phyloP scores from a whole-genome alignment of 1,140 invertebrate genomes.

The Drosophila virilis region DNA sequence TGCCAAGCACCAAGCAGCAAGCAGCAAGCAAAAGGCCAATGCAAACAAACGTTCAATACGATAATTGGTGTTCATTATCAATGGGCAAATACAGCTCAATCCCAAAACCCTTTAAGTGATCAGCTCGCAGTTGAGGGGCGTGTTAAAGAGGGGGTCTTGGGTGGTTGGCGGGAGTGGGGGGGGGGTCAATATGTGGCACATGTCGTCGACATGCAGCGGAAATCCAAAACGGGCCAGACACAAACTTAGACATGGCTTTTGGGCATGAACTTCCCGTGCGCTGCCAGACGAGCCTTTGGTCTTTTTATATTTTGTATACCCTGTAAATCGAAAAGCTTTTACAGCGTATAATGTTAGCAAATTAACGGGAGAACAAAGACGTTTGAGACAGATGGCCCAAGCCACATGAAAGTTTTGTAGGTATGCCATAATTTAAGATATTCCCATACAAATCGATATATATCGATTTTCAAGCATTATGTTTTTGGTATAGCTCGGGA shows the following conservation, averaged over 20 bases:
- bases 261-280: slow-evolving; percentile 71
- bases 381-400: too few relatives aligned
- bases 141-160: background rate
- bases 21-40: slow-evolving; percentile 22
- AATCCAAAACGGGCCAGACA: slow-evolving; percentile 56
- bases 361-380: background rate
- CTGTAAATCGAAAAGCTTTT: slow-evolving; percentile 6
- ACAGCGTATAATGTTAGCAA: too few relatives aligned
- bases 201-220: slow-evolving; percentile 55
- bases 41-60: slow-evolving; percentile 66
- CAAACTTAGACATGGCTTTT: slow-evolving; percentile 26
- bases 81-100: slow-evolving; percentile 79
- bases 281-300: slow-evolving; percentile 16
- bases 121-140: slow-evolving; percentile 5
- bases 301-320: slow-evolving; percentile 30
- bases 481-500: too few relatives aligned
- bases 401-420: too few relatives aligned
- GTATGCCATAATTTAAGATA: too few relatives aligned
- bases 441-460: too few relatives aligned
- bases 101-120: slow-evolving; percentile 66
- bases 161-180: background rate
- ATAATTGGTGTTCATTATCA: slow-evolving; percentile 79
- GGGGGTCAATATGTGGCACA: slow-evolving; percentile 13
- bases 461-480: too few relatives aligned
- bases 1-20: slow-evolving; percentile 23